Evolutionary conservation across 2,113 vertebrate genomes (phyloP).

Genomic region (Brienomyrus brachyistius): DNA sequence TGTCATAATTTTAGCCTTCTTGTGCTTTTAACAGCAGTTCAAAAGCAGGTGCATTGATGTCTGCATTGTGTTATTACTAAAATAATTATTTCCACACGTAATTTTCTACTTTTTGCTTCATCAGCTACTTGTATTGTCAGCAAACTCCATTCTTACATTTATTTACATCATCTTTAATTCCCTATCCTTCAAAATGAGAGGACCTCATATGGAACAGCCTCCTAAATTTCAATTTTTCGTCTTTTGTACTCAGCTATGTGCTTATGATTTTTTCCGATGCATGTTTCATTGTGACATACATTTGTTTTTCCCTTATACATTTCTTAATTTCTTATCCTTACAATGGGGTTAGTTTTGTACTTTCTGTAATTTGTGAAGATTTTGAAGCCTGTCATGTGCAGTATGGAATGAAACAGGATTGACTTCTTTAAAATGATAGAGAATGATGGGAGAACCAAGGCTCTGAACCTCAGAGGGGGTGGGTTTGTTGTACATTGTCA

Average conservation of each 20-base stretch:
- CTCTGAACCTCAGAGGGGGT: not conserved
- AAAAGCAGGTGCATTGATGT: not conserved
- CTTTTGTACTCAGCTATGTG: not conserved
- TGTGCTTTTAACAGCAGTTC: not conserved
- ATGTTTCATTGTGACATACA: not conserved
- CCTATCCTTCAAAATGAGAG: not conserved
- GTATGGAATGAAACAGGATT: not conserved
- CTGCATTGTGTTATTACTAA: not conserved
- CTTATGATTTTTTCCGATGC: not conserved
- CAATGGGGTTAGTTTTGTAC: not conserved
- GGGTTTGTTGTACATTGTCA: not conserved
- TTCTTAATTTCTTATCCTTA: not conserved
- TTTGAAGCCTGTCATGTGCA: not conserved
- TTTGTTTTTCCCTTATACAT: not conserved
- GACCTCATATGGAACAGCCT: not conserved
- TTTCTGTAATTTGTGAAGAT: not conserved
- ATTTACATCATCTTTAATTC: not conserved
- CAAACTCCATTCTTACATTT: not conserved
- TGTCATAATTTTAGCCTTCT: not conserved
- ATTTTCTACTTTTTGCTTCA: not conserved
- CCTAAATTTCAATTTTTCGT: not conserved
- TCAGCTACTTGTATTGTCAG: not conserved
- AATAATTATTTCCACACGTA: not conserved
- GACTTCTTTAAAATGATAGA: not conserved
- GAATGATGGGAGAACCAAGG: not conserved